Conservation (phyloP, 2,888 invertebrate species). For the Trichacis sp. region DNA sequence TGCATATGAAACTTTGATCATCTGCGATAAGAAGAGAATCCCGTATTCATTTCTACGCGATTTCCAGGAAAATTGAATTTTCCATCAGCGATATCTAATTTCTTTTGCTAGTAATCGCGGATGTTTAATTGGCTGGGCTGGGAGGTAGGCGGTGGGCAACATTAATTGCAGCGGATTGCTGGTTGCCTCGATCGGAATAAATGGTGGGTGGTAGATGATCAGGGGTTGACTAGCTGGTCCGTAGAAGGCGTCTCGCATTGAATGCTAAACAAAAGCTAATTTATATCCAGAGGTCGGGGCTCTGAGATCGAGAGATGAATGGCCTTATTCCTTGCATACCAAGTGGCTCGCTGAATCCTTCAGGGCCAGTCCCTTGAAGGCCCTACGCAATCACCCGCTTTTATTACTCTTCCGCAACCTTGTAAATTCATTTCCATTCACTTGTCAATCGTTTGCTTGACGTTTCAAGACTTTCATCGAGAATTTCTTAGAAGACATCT, state of each 20-base stretch:
- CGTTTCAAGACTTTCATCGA: no score
- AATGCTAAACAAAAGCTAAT: slow-evolving; percentile 70
- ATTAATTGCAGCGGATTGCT: slow-evolving; percentile 63
- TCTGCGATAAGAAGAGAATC: not conserved
- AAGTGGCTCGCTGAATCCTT: slow-evolving; percentile 49
- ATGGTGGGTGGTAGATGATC: slow-evolving; percentile 32
- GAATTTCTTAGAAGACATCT: no score
- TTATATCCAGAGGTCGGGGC: slow-evolving; percentile 67
- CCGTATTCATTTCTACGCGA: slow-evolving; percentile 21
- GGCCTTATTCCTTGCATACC: slow-evolving; percentile 66
- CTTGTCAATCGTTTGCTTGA: not conserved
- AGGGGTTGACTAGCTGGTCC: slow-evolving; percentile 44
- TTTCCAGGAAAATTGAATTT: slow-evolving; percentile 55
- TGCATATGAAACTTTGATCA: not conserved
- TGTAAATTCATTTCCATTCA: slow-evolving; percentile 10
- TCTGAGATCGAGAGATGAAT: slow-evolving; percentile 68
- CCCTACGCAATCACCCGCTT: slow-evolving; percentile 44
- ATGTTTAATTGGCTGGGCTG: slow-evolving; percentile 53
- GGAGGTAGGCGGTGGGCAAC: slow-evolving; percentile 53
- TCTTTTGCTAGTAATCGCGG: slow-evolving; percentile 51
- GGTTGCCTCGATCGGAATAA: slow-evolving; percentile 48
- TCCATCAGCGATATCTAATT: slow-evolving; percentile 53
- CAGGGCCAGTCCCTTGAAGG: slow-evolving; percentile 56
- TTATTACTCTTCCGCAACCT: slow-evolving; percentile 30
- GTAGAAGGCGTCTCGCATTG: slow-evolving; percentile 60